phyloP scores from a whole-genome alignment of 2,797 vertebrate species.

The Coendou prehensilis region DNA sequence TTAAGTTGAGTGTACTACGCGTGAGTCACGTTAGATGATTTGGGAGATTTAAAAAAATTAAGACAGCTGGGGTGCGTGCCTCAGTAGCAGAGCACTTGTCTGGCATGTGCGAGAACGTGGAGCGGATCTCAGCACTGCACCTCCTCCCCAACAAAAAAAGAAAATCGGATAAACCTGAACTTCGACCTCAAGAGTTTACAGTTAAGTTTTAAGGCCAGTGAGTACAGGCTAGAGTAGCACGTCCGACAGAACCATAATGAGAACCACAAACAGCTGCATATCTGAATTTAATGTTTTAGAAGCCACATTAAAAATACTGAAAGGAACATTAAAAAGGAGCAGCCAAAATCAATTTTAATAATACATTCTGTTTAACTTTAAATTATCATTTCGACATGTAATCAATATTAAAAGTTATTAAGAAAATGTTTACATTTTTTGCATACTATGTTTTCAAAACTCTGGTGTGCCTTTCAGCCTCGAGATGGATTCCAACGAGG shows the following conservation, averaged over 20 bases:
- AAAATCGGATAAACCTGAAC: background rate
- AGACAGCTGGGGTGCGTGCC: background rate
- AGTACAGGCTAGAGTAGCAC: background rate
- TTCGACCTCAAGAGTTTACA: conserved; percentile 21
- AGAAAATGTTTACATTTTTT: background rate
- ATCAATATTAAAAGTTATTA: background rate
- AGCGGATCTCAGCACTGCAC: background rate
- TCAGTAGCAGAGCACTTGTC: background rate
- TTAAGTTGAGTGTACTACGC: background rate
- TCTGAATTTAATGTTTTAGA: background rate
- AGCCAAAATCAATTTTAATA: conserved; percentile 1
- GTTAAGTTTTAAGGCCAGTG: background rate
- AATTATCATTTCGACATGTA: background rate
- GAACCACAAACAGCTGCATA: background rate
- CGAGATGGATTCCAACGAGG: background rate
- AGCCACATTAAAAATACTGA: background rate
- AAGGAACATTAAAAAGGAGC: background rate
- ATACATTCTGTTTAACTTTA: background rate
- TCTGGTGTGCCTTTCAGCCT: background rate
- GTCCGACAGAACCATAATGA: background rate
- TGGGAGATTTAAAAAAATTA: background rate
- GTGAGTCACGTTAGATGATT: background rate
- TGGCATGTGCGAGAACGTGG: background rate
- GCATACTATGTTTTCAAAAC: conserved; percentile 5
- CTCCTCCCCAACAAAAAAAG: background rate